Evolutionary conservation across 2,888 invertebrate species (phyloP).

Genomic region (Phengaris arion): DNA sequence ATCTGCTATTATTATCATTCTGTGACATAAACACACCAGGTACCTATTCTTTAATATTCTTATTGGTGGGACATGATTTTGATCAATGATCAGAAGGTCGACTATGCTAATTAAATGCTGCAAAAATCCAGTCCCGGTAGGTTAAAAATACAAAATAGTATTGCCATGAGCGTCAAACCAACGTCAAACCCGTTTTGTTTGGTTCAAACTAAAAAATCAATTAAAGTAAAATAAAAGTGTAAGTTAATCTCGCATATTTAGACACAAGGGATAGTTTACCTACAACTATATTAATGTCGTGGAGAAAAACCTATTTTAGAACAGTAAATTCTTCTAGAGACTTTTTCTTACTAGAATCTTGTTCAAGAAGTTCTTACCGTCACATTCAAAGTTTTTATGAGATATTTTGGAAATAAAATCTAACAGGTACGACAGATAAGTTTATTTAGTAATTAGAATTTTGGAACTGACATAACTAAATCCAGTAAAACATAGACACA

Average conservation of each 20-base stretch:
- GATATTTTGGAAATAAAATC: not conserved
- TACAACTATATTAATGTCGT: too few species aligned
- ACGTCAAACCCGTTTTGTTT: too few species aligned
- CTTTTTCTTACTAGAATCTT: not conserved
- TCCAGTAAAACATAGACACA: conserved; percentile 5
- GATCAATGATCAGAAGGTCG: not conserved
- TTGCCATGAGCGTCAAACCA: too few species aligned
- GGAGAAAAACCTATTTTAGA: not conserved
- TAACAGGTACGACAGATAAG: not conserved
- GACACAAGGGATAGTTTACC: too few species aligned
- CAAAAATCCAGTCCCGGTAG: too few species aligned
- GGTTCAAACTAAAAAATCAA: too few species aligned
- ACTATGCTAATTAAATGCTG: too few species aligned
- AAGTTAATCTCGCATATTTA: too few species aligned
- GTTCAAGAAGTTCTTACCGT: not conserved
- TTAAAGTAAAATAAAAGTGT: too few species aligned
- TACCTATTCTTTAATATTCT: not conserved
- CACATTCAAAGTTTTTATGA: too few species aligned
- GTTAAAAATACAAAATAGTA: too few species aligned
- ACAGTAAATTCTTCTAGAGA: not conserved
- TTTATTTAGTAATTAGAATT: not conserved
- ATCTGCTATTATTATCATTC: not conserved
- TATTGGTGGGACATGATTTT: not conserved
- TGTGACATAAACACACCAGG: not conserved
- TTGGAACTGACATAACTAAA: not conserved